A percentile compares a stretch with the other conserved stretches of the same genome.
phyloP scores from a whole-genome alignment of 2,888 invertebrate species.

The Rhagophthalmus giganteus region DNA sequence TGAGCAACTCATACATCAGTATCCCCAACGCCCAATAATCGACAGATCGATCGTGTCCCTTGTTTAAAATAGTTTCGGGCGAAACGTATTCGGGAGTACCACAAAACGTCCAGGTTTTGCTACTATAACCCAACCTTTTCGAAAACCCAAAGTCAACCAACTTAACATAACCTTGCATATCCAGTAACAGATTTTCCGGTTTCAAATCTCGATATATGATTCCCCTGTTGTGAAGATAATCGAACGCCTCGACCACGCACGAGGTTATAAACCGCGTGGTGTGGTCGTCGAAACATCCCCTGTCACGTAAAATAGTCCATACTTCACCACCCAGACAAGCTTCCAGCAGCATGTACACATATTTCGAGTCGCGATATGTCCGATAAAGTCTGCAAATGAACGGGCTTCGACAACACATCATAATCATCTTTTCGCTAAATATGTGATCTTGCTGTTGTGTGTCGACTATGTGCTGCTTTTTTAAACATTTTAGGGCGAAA shows the following conservation, averaged over 20 bases:
- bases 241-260: conserved; percentile 71
- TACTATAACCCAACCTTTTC: conserved; percentile 64
- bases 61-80: conserved; percentile 70
- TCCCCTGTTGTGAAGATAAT: conserved; percentile 66
- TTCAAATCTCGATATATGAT: conserved; percentile 68
- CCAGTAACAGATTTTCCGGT: conserved; percentile 70
- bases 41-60: conserved; percentile 71
- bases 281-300: conserved; percentile 65
- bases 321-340: conserved; percentile 74
- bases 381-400: conserved; percentile 70
- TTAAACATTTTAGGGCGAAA: conserved; percentile 72
- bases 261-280: conserved; percentile 69
- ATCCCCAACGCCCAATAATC: conserved; percentile 74
- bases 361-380: conserved; percentile 70
- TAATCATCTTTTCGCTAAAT: conserved; percentile 69
- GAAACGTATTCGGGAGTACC: conserved; percentile 68
- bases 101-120: conserved; percentile 76
- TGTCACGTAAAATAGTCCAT: conserved; percentile 72
- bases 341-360: conserved; percentile 74
- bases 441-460: conserved; percentile 75
- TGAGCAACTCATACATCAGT: conserved; percentile 66
- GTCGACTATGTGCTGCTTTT: conserved; percentile 73
- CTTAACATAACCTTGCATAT: conserved; percentile 66
- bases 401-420: conserved; percentile 69
- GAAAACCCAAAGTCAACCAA: conserved; percentile 73